Conservation (phyloP, 2,113 vertebrate genomes). For the Semnornis frantzii region DNA sequence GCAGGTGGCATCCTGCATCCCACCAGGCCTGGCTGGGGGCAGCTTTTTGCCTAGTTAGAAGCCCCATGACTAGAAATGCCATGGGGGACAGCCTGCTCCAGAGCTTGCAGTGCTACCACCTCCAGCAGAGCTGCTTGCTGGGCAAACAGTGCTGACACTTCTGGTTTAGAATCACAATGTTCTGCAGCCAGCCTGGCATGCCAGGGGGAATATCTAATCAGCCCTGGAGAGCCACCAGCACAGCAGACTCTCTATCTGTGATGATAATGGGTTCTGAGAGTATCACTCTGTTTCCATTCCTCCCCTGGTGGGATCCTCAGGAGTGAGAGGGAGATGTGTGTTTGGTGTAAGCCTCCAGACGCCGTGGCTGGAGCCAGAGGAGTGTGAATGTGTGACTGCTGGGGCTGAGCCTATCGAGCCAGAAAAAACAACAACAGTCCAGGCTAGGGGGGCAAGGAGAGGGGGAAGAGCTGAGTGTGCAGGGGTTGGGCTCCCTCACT, state of each 20-base stretch:
- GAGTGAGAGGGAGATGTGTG: not conserved
- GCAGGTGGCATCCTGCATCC: not conserved
- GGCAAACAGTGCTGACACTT: not conserved
- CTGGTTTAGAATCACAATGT: not conserved
- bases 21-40: fast-evolving
- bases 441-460: not conserved
- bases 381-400: slow-evolving; percentile 37
- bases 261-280: not conserved
- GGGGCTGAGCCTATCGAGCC: not conserved
- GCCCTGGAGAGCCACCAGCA: not conserved
- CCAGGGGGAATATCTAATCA: slow-evolving; percentile 17
- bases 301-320: not conserved
- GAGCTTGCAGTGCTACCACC: not conserved
- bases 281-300: not conserved
- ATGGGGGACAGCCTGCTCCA: not conserved
- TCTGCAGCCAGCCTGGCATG: not conserved
- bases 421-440: not conserved
- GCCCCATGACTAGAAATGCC: not conserved
- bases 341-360: not conserved
- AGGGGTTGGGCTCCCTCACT: not conserved
- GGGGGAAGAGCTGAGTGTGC: not conserved
- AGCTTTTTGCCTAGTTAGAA: not conserved
- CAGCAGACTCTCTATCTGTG: not conserved
- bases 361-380: not conserved
- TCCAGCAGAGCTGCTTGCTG: not conserved